These are phyloP conservation scores for Elephantulus edwardii DNA, from an alignment of 2,113 vertebrate species.

Conservation along the genomic window DNA sequence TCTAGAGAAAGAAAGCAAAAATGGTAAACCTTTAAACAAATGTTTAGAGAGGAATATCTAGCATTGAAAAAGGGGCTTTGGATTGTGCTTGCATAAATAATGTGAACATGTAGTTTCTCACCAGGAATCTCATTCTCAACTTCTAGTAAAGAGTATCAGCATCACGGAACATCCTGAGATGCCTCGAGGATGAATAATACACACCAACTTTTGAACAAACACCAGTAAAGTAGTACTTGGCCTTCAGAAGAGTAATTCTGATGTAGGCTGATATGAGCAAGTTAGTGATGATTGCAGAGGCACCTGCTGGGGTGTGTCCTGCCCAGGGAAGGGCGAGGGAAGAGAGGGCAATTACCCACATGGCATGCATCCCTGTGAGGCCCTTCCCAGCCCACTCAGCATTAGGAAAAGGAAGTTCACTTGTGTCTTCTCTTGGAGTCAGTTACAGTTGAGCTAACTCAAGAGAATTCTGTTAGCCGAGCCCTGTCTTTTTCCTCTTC, in stretches of 20 bases:
- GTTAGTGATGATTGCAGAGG: background rate
- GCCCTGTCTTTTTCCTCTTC: background rate
- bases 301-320: constrained; percentile 25
- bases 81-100: background rate
- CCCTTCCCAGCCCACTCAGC: background rate
- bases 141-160: background rate
- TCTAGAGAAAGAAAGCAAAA: background rate
- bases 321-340: background rate
- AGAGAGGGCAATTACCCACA: background rate
- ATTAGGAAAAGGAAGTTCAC: background rate
- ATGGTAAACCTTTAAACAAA: constrained; percentile 6
- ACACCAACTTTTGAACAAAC: constrained; percentile 5
- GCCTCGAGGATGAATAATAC: background rate
- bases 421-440: background rate
- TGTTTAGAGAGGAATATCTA: background rate
- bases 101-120: constrained; percentile 12
- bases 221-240: background rate
- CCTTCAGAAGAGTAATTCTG: constrained; percentile 16
- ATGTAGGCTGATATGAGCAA: constrained; percentile 24
- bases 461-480: background rate
- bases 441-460: background rate
- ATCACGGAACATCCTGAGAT: background rate
- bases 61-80: constrained; percentile 26
- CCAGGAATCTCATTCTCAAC: background rate
- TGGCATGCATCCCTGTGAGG: background rate